Base-by-base conservation (phyloP, 2,113 vertebrate species). In the Atherinomorus stipes region DNA sequence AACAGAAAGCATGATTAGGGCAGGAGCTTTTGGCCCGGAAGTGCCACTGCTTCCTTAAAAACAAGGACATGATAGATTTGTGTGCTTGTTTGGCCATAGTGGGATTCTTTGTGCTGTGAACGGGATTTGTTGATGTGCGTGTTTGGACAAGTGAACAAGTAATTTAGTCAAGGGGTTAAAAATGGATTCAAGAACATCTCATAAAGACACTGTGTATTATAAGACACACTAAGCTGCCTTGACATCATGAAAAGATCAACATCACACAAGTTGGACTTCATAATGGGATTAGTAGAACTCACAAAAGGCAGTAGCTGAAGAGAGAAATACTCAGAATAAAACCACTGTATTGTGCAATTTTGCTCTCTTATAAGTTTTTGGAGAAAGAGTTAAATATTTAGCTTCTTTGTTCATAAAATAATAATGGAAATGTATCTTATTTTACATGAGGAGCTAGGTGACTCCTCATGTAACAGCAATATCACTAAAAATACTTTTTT, bases 31-130 rank as follows among this genome's bases (percentile, higher is more conserved):
- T 85, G 74, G 77, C 61, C 76, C 49, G 47, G 75, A 76, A 78
- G 71, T 78, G 71, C 66, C 65, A 50, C 28, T 59, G 60, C 69
- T 86, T 74, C 45, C 56, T 37, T 64, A 37, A 47, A 78, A 75
- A 90, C 86, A 88, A 90, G 90, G 85, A 66, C 70, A 52, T 79
- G 80, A 91, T 84, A 87, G 75, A 88, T 84, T 53, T 71, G 50
- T 19, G 12, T 18, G 12, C 59, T 59, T 58, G 25, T 54, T 34
- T 53, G 67, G 68, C 37, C 61, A 75, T 37, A 53, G 61, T 26
- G 16, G 51, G 26, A 61, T 76, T 82, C 57, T 82, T 59, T 86
- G 84, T 66, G 54, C 64, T 57, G 56, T 87, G 65, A 81, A 76
- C 76, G 62, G 66, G 54, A 80, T 74, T 61, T 85, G 72, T 71